These are phyloP conservation scores for Brachystomella parvula DNA, from an alignment of 1,140 invertebrate genomes.

Conservation along the genomic window DNA sequence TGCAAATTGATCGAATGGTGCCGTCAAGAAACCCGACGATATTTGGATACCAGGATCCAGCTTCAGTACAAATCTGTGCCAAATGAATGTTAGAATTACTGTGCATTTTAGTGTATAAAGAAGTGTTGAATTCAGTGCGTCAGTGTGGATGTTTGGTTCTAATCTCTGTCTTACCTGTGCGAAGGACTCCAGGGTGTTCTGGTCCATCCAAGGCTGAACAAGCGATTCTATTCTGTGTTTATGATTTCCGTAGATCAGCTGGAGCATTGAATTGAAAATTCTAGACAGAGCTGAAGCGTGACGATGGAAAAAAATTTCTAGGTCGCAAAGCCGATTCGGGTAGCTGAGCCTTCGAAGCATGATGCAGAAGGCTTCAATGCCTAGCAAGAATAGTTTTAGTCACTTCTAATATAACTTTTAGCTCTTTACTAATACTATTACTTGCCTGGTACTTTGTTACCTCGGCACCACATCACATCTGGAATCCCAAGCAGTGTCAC, in stretches of 20 bases:
- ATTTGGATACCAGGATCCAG: background rate
- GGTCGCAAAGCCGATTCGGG: background rate
- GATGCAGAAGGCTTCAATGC: background rate
- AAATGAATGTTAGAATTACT: background rate
- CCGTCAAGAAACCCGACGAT: conserved; percentile 10
- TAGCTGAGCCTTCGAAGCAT: background rate
- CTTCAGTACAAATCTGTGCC: background rate
- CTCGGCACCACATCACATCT: background rate
- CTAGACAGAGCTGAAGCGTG: background rate
- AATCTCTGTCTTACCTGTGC: background rate
- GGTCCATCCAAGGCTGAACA: background rate
- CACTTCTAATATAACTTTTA: background rate
- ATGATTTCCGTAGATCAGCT: background rate
- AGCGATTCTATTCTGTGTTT: background rate
- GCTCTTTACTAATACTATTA: background rate
- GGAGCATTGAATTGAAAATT: background rate
- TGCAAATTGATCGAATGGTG: background rate
- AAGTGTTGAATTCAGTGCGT: no score
- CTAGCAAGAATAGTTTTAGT: background rate
- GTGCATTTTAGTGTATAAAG: background rate
- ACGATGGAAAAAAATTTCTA: background rate
- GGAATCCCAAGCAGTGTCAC: background rate
- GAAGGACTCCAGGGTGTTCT: background rate
- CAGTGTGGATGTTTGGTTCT: no score
- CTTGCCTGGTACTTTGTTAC: background rate